These are phyloP conservation scores for Tenthredo mesomela DNA, from an alignment of 2,888 invertebrate genomes.

Conservation along the genomic window DNA sequence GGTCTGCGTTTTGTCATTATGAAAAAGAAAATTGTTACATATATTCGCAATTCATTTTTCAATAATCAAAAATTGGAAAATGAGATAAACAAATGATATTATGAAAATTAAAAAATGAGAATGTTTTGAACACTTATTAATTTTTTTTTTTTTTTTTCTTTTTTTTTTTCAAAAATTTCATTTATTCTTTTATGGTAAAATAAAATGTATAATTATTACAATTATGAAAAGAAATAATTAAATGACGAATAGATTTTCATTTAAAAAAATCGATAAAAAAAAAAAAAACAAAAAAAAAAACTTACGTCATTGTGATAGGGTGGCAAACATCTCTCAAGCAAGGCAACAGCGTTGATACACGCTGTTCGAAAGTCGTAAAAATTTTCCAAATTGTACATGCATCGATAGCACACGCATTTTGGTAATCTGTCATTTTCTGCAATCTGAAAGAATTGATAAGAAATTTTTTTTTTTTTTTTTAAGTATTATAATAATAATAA, in stretches of 20 bases:
- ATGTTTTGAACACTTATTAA: neutral
- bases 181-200: neutral
- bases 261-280: neutral
- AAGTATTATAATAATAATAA: too few species aligned
- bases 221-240: neutral
- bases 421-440: conserved; percentile 77
- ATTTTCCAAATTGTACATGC: conserved; percentile 79
- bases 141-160: neutral
- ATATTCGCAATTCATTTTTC: neutral
- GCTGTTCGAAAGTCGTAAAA: conserved; percentile 78
- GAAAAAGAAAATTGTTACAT: neutral
- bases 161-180: neutral
- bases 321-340: conserved; percentile 73
- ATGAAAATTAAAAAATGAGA: conserved; percentile 15
- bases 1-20: conserved; percentile 53
- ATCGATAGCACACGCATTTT: conserved; percentile 78
- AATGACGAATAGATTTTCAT: neutral
- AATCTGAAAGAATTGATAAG: conserved; percentile 71
- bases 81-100: neutral
- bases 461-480: neutral
- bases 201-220: neutral
- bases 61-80: neutral
- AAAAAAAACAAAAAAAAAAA: conserved; percentile 42
- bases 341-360: conserved; percentile 76
- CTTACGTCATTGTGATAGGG: conserved; percentile 68